Base-by-base conservation (phyloP, 2,797 vertebrate species). In the Syngnathus rostellatus region DNA sequence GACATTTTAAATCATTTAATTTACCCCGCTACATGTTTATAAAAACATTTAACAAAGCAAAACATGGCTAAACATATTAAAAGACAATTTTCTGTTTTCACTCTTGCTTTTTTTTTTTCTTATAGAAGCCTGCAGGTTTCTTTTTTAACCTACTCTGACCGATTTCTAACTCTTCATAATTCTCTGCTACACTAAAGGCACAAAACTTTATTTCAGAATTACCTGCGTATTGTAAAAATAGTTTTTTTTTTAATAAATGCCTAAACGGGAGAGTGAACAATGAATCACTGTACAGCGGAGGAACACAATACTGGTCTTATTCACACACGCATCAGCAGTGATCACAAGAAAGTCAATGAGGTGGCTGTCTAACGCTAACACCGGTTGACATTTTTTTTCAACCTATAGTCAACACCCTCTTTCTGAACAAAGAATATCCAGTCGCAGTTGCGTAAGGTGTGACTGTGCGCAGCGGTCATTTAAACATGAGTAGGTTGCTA, bases 271-370 rank as follows among this genome's bases (percentile, higher is more conserved):
- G 41, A 43, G 41, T 43, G 41, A 43, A 43, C 11, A 11, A 17
- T n/a, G n/a, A 53, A 53, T n/a, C 7, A 6, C 12, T 7, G 38
- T 17, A 8, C 31, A 19, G 8, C 58, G 1, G 2, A 60, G 17
- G n/a, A 8, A 60, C 9, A n/a, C 10, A 40, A 3, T 39, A 8
- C 38, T 11, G 39, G 19, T 38, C 16, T 14, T 21, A 41, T 41
- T 61, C 21, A 45, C 21, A 11, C 60, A 17, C 60, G 7, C 43
- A 62, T 62, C 60, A 23, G 40, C 41, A 55, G n/a, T 65, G 23
- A 41, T 66, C 16, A 54, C 38, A 16, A 51, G 80, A 84, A 81
- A 73, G 67, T 77, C 74, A 72, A 62, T 67, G 50, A 66, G n/a
- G n/a, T n/a, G n/a, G n/a, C n/a, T n/a, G n/a, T n/a, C n/a, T n/a